These are phyloP conservation scores for Hirtodrosophila confusa DNA, from an alignment of 2,888 invertebrate species.

Conservation along the genomic window DNA sequence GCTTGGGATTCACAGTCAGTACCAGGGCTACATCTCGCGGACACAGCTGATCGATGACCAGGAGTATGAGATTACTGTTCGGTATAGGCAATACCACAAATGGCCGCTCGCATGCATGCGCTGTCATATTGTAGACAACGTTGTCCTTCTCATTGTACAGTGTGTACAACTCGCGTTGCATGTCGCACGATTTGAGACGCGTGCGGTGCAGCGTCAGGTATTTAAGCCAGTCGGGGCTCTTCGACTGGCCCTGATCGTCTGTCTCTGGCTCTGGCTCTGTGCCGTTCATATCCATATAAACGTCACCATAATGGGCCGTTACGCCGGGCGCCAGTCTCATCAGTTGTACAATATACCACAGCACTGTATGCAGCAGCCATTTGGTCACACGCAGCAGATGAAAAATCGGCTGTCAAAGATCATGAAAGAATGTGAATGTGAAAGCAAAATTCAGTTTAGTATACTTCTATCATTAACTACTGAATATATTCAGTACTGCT, in stretches of 20 bases:
- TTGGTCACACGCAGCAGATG: constrained; percentile 86
- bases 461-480: too few relatives aligned
- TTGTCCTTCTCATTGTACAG: constrained; percentile 85
- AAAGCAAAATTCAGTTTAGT: too few relatives aligned
- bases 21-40: constrained; percentile 85
- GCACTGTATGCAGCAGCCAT: constrained; percentile 86
- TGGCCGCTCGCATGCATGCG: constrained; percentile 85
- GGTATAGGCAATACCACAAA: constrained; percentile 91
- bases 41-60: constrained; percentile 90
- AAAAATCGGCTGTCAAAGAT: constrained; percentile 86
- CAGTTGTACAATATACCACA: constrained; percentile 87
- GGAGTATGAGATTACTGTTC: constrained; percentile 90
- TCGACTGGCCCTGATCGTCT: constrained; percentile 82
- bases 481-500: too few relatives aligned
- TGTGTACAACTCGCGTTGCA: constrained; percentile 87
- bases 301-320: constrained; percentile 82
- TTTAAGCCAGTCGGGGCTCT: constrained; percentile 87
- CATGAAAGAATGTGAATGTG: not conserved
- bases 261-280: constrained; percentile 85
- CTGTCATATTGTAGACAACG: constrained; percentile 85
- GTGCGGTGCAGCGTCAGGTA: constrained; percentile 90
- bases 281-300: constrained; percentile 72
- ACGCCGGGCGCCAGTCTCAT: constrained; percentile 84
- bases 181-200: constrained; percentile 93
- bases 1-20: constrained; percentile 83